These are phyloP conservation scores for Syrphus vitripennis DNA, from an alignment of 2,888 invertebrate species.

Conservation along the genomic window DNA sequence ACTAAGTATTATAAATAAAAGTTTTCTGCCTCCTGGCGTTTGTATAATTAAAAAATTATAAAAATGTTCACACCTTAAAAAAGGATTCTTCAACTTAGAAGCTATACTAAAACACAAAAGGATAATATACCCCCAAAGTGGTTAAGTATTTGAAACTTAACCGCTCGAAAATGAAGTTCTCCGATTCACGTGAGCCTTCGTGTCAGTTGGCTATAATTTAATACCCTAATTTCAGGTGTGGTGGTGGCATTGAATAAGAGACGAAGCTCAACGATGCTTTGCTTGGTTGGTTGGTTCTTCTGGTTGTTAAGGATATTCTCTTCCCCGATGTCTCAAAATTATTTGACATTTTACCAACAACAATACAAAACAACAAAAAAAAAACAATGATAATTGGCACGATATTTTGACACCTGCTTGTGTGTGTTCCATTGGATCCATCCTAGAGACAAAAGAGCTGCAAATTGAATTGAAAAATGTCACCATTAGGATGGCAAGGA, in stretches of 20 bases:
- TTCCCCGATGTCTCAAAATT: constrained; percentile 13
- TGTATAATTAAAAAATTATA: constrained; percentile 69
- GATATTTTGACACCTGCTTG: constrained; percentile 33
- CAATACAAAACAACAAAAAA: not conserved
- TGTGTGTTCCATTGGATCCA: not conserved
- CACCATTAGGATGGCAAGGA: not conserved
- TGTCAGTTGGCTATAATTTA: constrained; percentile 60
- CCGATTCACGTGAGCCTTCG: constrained; percentile 66
- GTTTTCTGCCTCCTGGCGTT: constrained; percentile 18
- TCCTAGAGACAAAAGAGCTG: constrained; percentile 17
- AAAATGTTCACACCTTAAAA: constrained; percentile 70
- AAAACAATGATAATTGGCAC: constrained; percentile 1
- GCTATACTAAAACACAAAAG: not conserved
- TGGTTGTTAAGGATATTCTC: not conserved
- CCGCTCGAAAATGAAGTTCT: constrained; percentile 61
- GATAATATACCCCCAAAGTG: constrained; percentile 28
- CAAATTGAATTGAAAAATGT: constrained; percentile 34
- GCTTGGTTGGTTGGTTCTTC: not conserved
- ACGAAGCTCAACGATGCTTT: constrained; percentile 12
- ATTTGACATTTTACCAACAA: not conserved
- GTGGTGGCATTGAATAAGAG: constrained; percentile 41
- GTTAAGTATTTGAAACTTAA: constrained; percentile 64
- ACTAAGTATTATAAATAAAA: constrained; percentile 30
- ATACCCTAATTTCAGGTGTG: constrained; percentile 34
- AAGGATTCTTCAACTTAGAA: constrained; percentile 42